Evolutionary conservation across 2,888 invertebrate genomes (phyloP).

Genomic region (Notocelia uddmanniana): DNA sequence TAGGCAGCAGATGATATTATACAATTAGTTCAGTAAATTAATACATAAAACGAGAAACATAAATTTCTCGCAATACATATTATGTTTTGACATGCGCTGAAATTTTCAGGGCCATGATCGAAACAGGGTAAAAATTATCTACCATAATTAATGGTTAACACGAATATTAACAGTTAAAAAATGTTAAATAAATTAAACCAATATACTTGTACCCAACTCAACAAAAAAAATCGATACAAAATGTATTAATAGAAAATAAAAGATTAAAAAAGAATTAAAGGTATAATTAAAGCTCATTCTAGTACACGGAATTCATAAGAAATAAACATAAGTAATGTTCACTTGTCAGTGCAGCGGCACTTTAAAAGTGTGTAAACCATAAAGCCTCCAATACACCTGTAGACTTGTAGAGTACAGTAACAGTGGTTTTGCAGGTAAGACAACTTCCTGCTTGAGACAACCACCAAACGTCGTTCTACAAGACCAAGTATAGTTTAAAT

Average conservation of each 20-base stretch:
- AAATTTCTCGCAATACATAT: neutral
- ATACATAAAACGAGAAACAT: neutral
- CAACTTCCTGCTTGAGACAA: too few relatives aligned
- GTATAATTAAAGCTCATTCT: slow-evolving; percentile 38
- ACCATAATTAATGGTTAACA: neutral
- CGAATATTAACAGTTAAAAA: slow-evolving; percentile 15
- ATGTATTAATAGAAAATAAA: slow-evolving; percentile 15
- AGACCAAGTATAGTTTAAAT: too few relatives aligned
- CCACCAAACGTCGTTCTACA: too few relatives aligned
- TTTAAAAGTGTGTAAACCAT: neutral
- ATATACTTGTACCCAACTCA: slow-evolving; percentile 15
- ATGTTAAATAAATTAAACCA: slow-evolving; percentile 4
- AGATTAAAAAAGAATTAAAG: slow-evolving; percentile 6
- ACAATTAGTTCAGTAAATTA: neutral
- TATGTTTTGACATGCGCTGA: neutral
- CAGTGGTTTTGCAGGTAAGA: neutral
- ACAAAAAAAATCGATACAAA: neutral
- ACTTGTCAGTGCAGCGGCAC: neutral
- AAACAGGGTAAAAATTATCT: neutral
- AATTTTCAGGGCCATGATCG: neutral
- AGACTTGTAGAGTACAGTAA: too few relatives aligned
- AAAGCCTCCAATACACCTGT: neutral
- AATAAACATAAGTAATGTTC: neutral
- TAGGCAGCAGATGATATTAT: neutral
- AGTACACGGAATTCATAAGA: slow-evolving; percentile 32